Conservation (phyloP, 1,140 invertebrate species). For the Bombus pyrosoma region DNA sequence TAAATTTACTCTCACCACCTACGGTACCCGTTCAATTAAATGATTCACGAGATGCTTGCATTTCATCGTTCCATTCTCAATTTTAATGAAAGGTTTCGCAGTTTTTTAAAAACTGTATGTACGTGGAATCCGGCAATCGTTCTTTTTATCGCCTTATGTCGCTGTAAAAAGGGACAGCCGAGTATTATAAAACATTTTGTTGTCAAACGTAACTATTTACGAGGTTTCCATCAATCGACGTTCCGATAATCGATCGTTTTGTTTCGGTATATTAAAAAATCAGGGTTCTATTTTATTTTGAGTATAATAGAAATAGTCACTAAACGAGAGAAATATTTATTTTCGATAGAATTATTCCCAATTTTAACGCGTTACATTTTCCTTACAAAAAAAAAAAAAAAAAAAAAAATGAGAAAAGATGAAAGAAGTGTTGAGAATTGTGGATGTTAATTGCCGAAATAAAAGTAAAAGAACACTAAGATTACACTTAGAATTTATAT, state of each 20-base stretch:
- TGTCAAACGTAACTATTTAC: too few species aligned
- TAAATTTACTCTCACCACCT: background rate
- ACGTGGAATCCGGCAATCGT: background rate
- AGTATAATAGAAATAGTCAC: too few species aligned
- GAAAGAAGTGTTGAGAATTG: background rate
- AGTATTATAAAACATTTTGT: background rate
- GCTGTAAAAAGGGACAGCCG: background rate
- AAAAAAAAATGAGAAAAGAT: background rate
- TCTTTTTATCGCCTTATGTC: background rate
- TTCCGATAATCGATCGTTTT: too few species aligned
- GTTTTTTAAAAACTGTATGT: background rate
- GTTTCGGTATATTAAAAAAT: too few species aligned
- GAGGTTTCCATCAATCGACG: too few species aligned
- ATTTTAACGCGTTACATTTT: background rate
- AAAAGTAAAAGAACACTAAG: too few species aligned
- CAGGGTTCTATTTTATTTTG: too few species aligned
- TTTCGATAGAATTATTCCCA: too few species aligned
- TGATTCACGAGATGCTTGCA: background rate
- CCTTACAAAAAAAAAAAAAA: background rate
- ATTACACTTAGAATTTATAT: too few species aligned
- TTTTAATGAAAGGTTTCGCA: background rate
- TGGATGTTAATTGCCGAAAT: too few species aligned
- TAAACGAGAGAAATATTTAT: too few species aligned
- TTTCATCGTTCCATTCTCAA: background rate
- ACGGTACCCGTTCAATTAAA: background rate